These are phyloP conservation scores for Scaptomyza reducta DNA, from an alignment of 2,888 invertebrate species.

Conservation along the genomic window DNA sequence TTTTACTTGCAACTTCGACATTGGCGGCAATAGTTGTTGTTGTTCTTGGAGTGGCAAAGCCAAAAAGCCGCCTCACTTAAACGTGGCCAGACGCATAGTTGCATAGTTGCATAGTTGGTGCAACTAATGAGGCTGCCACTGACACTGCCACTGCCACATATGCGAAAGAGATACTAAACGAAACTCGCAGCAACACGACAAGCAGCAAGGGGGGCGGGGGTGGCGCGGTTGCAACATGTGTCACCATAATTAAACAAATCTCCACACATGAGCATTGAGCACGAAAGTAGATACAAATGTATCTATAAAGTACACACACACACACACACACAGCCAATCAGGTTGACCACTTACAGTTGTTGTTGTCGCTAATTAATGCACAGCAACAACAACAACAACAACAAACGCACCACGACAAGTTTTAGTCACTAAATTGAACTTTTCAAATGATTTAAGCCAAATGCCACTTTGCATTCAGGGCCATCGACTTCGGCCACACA, in stretches of 20 bases:
- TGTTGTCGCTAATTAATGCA: conserved; percentile 71
- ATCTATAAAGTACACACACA: neutral
- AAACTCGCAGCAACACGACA: conserved; percentile 6
- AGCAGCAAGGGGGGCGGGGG: neutral
- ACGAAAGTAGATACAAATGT: conserved; percentile 8
- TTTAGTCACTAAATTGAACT: conserved; percentile 70
- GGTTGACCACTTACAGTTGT: conserved; percentile 35
- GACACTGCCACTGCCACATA: conserved; percentile 19
- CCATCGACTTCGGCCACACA: conserved; percentile 67
- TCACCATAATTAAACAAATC: conserved; percentile 72
- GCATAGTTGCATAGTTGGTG: conserved; percentile 35
- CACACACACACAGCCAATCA: conserved; percentile 16
- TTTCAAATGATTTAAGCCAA: conserved; percentile 70
- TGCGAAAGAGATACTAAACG: conserved; percentile 18
- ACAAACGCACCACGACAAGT: conserved; percentile 63
- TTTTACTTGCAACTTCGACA: conserved; percentile 63
- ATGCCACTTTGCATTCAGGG: conserved; percentile 70
- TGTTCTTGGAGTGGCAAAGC: conserved; percentile 44
- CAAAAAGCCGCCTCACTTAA: neutral
- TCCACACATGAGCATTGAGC: conserved; percentile 52
- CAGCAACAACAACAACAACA: conserved; percentile 22
- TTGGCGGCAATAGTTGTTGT: conserved; percentile 50
- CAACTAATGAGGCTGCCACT: conserved; percentile 59
- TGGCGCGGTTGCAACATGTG: conserved; percentile 53
- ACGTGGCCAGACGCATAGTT: no score